Evolutionary conservation across 2,888 invertebrate genomes (phyloP).

Genomic region (Drosophila macrospina): DNA sequence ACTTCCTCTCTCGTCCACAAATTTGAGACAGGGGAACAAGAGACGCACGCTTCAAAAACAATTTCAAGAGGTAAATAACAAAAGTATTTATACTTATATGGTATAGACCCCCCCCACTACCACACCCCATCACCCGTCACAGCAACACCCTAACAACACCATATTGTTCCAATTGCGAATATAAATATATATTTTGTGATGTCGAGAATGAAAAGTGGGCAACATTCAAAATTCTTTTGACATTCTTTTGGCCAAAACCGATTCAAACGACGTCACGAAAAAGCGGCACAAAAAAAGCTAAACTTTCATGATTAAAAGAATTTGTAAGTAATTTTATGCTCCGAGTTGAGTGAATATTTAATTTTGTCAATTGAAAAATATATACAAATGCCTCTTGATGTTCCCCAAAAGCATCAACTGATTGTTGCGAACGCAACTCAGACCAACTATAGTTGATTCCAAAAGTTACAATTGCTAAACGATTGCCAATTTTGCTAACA

Average conservation of each 20-base stretch:
- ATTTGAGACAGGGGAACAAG: constrained; percentile 1
- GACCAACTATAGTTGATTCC: not conserved
- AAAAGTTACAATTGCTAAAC: too few relatives aligned
- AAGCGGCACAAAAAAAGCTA: too few relatives aligned
- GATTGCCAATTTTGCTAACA: too few relatives aligned
- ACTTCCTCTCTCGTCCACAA: constrained; percentile 33
- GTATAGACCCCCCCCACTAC: not conserved
- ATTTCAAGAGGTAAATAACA: constrained; percentile 73
- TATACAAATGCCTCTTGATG: not conserved
- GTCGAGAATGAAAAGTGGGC: constrained; percentile 27
- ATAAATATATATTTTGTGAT: constrained; percentile 55
- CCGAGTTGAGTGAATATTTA: not conserved
- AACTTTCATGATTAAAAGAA: not conserved
- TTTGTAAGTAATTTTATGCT: not conserved
- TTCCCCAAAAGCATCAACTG: not conserved
- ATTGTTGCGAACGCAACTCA: not conserved
- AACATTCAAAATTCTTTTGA: constrained; percentile 57
- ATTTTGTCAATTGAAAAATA: not conserved
- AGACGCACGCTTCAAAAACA: constrained; percentile 50
- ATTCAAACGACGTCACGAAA: not conserved
- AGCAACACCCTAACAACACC: too few relatives aligned
- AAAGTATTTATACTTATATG: constrained; percentile 57
- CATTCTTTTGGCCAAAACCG: constrained; percentile 25
- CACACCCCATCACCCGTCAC: too few relatives aligned
- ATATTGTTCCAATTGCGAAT: constrained; percentile 10